Base-by-base conservation (phyloP, 2,113 vertebrate species). In the Zeus faber region DNA sequence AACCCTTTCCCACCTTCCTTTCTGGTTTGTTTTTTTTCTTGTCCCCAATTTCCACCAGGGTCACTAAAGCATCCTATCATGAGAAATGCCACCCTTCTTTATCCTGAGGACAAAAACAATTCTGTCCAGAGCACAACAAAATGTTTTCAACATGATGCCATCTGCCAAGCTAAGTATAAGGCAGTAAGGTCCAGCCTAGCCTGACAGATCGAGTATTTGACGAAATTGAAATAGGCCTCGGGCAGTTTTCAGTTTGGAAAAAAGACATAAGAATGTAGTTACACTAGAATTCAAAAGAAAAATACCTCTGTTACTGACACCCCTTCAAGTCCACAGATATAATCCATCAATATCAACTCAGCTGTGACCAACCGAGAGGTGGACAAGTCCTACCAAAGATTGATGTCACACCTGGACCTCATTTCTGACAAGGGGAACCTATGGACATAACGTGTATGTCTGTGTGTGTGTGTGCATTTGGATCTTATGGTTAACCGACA, bases 61-160 rank as follows among this genome's bases (percentile, higher is more conserved):
- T 78, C 66, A 74, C 66, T 62, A 65, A 46, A 71, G 63, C 62
- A 65, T 64, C 61, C 54, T 22, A 55, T 82, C 70, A 84, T 78
- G 58, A 78, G 56, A 81, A 64, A 62, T 63, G 49, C 45, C 59
- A 65, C 62, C 58, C 70, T 58, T 48, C 46, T 49, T 72, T 48
- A 68, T 23, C 54, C 9, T 1, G 21, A 58, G 50, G 55, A 67
- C 44, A 58, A 77, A 73, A 76, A 74, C 61, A 67, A 76, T 72
- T 70, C 59, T 26, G 55, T 67, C 44, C 54, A 63, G 62, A 74
- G 64, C 45, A 65, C 10, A n/a, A n/a, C n/a, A 33, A 47, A 24
- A 63, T 49, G 51, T 35, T 41, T 54, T 62, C 56, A 62, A 60
- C 64, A 45, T 55, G 47, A 49, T 57, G 72, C 65, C 58, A 43